These are phyloP conservation scores for Poeciliopsis retropinna DNA, from an alignment of 2,113 vertebrate species.

Conservation along the genomic window DNA sequence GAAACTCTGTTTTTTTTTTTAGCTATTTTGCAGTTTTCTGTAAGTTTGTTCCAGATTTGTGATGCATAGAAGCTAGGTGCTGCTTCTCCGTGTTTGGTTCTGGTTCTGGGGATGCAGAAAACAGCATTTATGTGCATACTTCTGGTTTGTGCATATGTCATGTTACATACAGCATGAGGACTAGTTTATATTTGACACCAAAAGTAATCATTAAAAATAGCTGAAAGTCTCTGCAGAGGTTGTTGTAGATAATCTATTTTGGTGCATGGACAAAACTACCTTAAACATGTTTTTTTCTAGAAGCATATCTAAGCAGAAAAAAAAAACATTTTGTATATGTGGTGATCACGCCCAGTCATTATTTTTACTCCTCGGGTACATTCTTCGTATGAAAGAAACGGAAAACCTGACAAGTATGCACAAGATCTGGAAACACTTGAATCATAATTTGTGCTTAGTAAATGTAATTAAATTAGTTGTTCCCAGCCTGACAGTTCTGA, in stretches of 20 bases:
- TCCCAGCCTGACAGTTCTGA: conserved; percentile 13
- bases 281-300: neutral
- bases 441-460: conserved; percentile 43
- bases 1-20: no score
- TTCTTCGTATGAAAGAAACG: conserved; percentile 19
- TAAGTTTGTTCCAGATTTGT: no score
- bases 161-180: neutral
- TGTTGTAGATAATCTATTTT: neutral
- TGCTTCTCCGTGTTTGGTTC: no score
- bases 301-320: neutral
- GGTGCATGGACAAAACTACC: no score
- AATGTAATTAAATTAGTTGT: conserved; percentile 49
- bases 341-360: conserved; percentile 11
- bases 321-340: neutral
- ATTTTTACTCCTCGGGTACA: conserved; percentile 11
- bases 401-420: conserved; percentile 54
- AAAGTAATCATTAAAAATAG: neutral
- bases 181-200: no score
- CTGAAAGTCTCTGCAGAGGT: neutral
- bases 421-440: conserved; percentile 56
- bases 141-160: conserved; percentile 8
- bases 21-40: no score
- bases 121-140: neutral
- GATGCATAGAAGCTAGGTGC: no score
- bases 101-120: no score